Evolutionary conservation across 2,888 invertebrate genomes (phyloP).

Genomic region (Dascillus cervinus): DNA sequence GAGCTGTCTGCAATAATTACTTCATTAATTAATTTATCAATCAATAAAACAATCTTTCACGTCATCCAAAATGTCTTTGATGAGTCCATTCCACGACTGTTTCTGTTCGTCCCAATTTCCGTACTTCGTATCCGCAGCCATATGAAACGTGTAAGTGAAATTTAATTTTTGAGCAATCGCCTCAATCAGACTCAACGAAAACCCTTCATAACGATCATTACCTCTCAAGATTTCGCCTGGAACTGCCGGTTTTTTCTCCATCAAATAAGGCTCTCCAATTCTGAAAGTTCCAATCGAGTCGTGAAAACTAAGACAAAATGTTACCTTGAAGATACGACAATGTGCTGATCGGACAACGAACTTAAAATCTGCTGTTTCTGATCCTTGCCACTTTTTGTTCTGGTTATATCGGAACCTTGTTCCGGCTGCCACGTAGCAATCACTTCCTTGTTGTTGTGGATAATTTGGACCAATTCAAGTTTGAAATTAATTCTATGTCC

Average conservation of each 20-base stretch:
- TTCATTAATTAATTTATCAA: too few relatives aligned
- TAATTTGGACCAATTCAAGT: slow-evolving; percentile 53
- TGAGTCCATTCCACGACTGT: slow-evolving; percentile 71
- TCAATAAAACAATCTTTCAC: too few relatives aligned
- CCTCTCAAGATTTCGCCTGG: slow-evolving; percentile 57
- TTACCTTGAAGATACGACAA: slow-evolving; percentile 43
- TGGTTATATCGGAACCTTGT: not conserved
- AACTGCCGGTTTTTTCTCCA: slow-evolving; percentile 45
- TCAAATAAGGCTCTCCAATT: slow-evolving; percentile 64
- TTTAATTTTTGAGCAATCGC: slow-evolving; percentile 53
- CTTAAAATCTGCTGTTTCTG: slow-evolving; percentile 40
- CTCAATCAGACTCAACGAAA: slow-evolving; percentile 82
- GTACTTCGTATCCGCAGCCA: slow-evolving; percentile 61
- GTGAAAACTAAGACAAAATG: too few relatives aligned
- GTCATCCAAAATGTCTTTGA: slow-evolving; percentile 66
- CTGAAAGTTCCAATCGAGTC: too few relatives aligned
- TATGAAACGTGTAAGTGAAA: slow-evolving; percentile 61
- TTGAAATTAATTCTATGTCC: slow-evolving; percentile 59
- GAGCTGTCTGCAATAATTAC: slow-evolving; percentile 80
- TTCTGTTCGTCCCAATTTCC: slow-evolving; percentile 60
- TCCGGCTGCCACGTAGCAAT: slow-evolving; percentile 45
- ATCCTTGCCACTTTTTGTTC: slow-evolving; percentile 26
- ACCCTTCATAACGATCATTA: slow-evolving; percentile 78
- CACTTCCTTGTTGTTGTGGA: slow-evolving; percentile 51
- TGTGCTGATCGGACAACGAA: slow-evolving; percentile 45